Conservation (phyloP, 2,797 vertebrate species). For the Sebastes diploproa region DNA sequence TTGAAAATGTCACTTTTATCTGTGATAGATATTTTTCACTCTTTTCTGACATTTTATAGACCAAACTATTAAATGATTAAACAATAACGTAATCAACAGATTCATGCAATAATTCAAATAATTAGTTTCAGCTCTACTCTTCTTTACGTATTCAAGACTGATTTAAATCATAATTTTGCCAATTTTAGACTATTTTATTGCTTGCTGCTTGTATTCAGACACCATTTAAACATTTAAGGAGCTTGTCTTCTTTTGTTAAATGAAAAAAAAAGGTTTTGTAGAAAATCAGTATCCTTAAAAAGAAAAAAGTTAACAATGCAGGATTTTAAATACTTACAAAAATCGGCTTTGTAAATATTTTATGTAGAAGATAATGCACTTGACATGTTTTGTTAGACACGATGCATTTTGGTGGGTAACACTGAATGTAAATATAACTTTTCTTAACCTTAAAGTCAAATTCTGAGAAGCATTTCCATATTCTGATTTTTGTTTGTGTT, state of each 20-base stretch:
- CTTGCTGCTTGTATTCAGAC: no score
- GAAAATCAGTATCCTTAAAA: no score
- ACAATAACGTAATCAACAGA: background rate
- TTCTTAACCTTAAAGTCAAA: background rate
- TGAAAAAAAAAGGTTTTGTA: no score
- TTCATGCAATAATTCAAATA: background rate
- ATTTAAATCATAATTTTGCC: background rate
- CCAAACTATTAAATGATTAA: background rate
- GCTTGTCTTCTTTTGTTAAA: no score
- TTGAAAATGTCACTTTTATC: background rate
- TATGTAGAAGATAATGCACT: background rate
- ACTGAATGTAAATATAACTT: background rate
- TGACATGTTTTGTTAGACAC: background rate
- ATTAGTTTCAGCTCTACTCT: no score
- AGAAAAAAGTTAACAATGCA: background rate
- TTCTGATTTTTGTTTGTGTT: slow-evolving; percentile 4
- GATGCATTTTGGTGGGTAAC: background rate
- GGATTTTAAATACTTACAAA: background rate
- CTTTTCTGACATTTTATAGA: background rate
- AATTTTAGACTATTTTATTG: background rate
- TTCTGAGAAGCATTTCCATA: background rate
- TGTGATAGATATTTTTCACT: background rate
- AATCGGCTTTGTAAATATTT: background rate
- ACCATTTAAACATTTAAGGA: no score
- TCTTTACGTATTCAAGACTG: background rate